Conservation (phyloP, 2,888 invertebrate species). For the Netelia melanura region DNA sequence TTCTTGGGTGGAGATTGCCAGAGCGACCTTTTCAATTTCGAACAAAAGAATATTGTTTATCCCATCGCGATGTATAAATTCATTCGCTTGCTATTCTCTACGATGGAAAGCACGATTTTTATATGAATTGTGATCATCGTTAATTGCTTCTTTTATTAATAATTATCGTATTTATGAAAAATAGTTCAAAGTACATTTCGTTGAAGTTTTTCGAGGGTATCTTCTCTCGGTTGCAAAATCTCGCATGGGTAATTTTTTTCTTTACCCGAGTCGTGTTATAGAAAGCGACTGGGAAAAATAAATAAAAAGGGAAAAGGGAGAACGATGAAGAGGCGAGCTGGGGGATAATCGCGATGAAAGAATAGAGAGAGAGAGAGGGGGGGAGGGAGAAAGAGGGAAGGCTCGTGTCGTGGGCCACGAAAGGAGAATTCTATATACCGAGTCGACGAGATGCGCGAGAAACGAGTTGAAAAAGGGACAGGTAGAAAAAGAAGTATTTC, state of each 20-base stretch:
- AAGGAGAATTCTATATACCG: constrained; percentile 23
- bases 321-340: constrained; percentile 32
- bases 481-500: constrained; percentile 36
- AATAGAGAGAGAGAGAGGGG: neutral
- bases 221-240: neutral
- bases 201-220: neutral
- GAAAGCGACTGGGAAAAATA: neutral
- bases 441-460: constrained; percentile 22
- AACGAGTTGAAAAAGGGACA: constrained; percentile 36
- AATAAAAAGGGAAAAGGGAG: neutral
- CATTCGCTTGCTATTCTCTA: too few relatives aligned
- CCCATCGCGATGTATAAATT: too few relatives aligned
- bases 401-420: constrained; percentile 11
- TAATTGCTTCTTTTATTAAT: too few relatives aligned
- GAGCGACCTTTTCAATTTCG: too few relatives aligned
- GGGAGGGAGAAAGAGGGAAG: constrained; percentile 11
- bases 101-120: too few relatives aligned
- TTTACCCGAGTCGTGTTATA: neutral
- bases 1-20: neutral
- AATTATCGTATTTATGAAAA: neutral
- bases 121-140: too few relatives aligned
- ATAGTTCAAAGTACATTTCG: neutral
- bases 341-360: constrained; percentile 5
- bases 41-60: too few relatives aligned
- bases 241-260: constrained; percentile 41